Conservation (phyloP, 2,888 invertebrate species). For the Frankliniella intonsa region DNA sequence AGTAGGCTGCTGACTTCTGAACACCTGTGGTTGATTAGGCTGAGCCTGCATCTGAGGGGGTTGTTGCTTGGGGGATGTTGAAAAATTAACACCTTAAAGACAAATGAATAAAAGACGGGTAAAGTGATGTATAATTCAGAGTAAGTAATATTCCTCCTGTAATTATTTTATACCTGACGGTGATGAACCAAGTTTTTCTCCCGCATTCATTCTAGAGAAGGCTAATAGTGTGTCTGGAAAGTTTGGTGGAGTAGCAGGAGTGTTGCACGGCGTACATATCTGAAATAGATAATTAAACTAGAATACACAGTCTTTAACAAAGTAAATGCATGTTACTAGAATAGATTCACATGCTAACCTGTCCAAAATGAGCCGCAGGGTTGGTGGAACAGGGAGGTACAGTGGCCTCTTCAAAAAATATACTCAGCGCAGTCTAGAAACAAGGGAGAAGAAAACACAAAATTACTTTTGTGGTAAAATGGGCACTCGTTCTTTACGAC, state of each 20-base stretch:
- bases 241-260: slow-evolving; percentile 90
- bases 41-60: neutral
- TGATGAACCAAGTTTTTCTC: slow-evolving; percentile 39
- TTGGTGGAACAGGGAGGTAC: slow-evolving; percentile 72
- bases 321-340: neutral
- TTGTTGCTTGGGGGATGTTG: slow-evolving; percentile 12
- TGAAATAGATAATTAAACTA: slow-evolving; percentile 41
- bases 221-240: slow-evolving; percentile 87
- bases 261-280: slow-evolving; percentile 75
- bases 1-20: neutral
- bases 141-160: neutral
- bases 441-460: no score
- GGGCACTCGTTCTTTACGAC: no score
- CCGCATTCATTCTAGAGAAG: slow-evolving; percentile 80
- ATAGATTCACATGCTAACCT: slow-evolving; percentile 54
- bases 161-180: slow-evolving; percentile 32
- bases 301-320: neutral
- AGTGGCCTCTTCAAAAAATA: slow-evolving; percentile 92
- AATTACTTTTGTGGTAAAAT: no score
- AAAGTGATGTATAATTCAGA: neutral
- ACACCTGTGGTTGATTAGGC: slow-evolving; percentile 3
- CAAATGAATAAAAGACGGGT: neutral
- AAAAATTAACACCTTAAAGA: neutral
- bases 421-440: slow-evolving; percentile 84
- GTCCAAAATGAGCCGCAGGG: slow-evolving; percentile 73